Percentiles rank a stretch among this genome's conserved stretches.
Conservation (phyloP, 2,888 invertebrate genomes). For the Strigamia crassipes region DNA sequence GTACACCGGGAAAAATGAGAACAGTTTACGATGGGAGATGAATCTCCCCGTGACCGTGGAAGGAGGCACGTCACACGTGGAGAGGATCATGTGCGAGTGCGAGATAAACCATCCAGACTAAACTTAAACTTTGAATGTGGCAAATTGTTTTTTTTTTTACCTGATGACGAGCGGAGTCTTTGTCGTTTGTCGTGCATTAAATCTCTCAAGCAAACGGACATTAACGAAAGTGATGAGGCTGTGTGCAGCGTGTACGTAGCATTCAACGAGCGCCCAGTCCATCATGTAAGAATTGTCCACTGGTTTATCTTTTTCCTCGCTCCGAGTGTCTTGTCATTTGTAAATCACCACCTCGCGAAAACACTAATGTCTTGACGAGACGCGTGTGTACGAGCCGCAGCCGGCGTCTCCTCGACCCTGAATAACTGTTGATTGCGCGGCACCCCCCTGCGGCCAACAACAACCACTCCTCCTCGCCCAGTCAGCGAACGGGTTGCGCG, state of each 20-base stretch:
- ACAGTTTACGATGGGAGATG: neutral
- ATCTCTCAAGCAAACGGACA: neutral
- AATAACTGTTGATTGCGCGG: constrained; percentile 40
- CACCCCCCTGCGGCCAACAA: constrained; percentile 42
- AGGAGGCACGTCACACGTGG: neutral
- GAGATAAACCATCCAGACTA: neutral
- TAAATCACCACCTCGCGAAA: constrained; percentile 22
- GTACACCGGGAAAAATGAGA: neutral
- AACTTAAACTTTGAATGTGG: neutral
- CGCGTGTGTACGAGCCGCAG: constrained; percentile 35
- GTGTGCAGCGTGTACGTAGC: neutral
- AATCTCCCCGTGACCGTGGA: neutral
- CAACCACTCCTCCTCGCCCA: constrained; percentile 42
- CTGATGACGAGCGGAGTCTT: neutral
- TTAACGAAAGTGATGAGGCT: neutral
- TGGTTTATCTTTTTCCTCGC: constrained; percentile 18
- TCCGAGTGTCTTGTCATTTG: constrained; percentile 17
- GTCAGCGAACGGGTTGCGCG: constrained; percentile 34
- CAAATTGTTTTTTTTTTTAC: neutral
- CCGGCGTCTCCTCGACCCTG: constrained; percentile 40
- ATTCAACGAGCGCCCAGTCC: neutral
- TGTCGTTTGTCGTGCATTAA: neutral
- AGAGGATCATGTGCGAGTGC: constrained; percentile 12
- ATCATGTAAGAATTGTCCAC: constrained; percentile 27
- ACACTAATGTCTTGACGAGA: constrained; percentile 26